Conservation (phyloP, 2,797 vertebrate genomes). For the Eleutherodactylus coqui region DNA sequence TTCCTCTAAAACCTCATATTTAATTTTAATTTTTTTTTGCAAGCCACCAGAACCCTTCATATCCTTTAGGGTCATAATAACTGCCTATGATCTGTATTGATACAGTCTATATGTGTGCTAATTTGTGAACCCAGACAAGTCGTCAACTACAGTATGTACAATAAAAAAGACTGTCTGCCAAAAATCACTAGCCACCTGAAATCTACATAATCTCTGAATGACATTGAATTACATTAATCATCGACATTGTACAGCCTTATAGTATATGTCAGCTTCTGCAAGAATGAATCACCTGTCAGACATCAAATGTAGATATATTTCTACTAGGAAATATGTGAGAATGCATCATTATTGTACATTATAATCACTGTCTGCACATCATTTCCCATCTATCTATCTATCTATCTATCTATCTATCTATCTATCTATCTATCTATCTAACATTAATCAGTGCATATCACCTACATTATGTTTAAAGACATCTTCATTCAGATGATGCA, state of each 20-base stretch:
- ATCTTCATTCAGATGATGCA: not conserved
- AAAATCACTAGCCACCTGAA: not conserved
- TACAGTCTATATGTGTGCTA: not conserved
- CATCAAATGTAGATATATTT: not conserved
- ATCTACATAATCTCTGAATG: not conserved
- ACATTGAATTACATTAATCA: not conserved
- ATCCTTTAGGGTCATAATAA: not conserved
- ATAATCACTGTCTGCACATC: not conserved
- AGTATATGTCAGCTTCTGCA: not conserved
- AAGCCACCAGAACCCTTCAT: not conserved
- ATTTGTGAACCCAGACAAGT: not conserved
- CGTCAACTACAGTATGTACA: not conserved
- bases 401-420: not conserved
- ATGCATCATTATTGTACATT: not conserved
- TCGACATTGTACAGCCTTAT: not conserved
- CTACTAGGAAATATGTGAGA: not conserved
- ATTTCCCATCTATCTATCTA: not conserved
- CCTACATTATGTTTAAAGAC: conserved; percentile 24
- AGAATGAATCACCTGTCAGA: not conserved
- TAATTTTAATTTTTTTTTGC: not conserved
- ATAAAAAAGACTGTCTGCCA: conserved; percentile 40
- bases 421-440: conserved; percentile 16
- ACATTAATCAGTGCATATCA: not conserved
- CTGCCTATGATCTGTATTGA: not conserved
- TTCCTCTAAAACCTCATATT: not conserved